phyloP scores from a whole-genome alignment of 2,888 invertebrate species.

The Actias luna region DNA sequence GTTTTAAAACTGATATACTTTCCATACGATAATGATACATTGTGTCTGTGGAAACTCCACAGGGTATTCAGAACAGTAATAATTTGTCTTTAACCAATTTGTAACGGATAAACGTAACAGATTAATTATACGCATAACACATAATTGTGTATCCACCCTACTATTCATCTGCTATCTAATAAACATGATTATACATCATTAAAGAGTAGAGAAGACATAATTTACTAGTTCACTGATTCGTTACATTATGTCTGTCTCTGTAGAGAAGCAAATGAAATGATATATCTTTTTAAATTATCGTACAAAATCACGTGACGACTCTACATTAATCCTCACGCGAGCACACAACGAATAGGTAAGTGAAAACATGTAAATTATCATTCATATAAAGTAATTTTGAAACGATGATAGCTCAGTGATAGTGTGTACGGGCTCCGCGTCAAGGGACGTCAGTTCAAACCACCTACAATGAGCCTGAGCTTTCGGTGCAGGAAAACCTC shows the following conservation, averaged over 20 bases:
- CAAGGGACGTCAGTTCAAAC: no score
- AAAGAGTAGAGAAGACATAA: not conserved
- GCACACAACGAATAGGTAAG: not conserved
- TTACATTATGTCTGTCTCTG: not conserved
- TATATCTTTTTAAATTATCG: not conserved
- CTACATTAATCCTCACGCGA: not conserved
- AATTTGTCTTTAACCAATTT: not conserved
- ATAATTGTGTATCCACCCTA: not conserved
- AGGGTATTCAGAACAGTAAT: not conserved
- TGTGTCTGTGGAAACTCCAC: not conserved
- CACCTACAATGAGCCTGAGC: no score
- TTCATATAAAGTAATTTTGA: no score
- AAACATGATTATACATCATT: conserved; percentile 2
- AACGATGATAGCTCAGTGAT: no score
- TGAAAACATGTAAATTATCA: conserved; percentile 10
- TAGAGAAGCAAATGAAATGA: not conserved
- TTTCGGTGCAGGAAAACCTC: no score
- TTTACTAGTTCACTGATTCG: conserved; percentile 6
- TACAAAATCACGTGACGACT: conserved; percentile 8
- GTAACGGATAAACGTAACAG: not conserved
- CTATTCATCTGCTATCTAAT: not conserved
- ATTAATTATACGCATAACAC: not conserved
- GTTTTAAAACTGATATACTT: no score
- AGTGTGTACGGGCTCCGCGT: no score
- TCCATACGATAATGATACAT: no score